These are phyloP conservation scores for Artemisiospiza belli DNA, from an alignment of 2,113 vertebrate species.

Conservation along the genomic window DNA sequence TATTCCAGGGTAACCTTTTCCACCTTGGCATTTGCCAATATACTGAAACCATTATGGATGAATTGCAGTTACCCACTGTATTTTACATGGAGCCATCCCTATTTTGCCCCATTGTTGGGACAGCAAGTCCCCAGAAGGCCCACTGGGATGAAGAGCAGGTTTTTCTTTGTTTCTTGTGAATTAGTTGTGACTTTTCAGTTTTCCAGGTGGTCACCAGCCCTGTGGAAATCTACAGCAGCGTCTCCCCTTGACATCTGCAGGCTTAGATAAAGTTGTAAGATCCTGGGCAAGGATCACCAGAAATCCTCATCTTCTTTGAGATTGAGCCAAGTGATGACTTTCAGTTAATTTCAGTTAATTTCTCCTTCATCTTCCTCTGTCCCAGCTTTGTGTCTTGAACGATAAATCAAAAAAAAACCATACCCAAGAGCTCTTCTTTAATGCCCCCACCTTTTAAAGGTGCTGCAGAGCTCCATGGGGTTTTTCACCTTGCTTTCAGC, in stretches of 20 bases:
- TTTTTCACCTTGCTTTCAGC: neutral
- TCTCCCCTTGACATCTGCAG: neutral
- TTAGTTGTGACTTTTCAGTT: neutral
- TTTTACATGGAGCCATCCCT: neutral
- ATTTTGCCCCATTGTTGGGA: neutral
- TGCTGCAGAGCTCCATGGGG: neutral
- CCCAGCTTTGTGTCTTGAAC: neutral
- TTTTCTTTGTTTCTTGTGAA: neutral
- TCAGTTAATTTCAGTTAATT: neutral
- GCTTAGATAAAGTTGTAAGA: neutral
- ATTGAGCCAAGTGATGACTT: neutral
- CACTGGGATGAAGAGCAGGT: neutral
- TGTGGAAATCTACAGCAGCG: neutral
- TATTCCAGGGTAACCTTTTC: slow-evolving; percentile 1
- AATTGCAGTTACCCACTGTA: neutral
- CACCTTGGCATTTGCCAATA: neutral
- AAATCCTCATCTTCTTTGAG: neutral
- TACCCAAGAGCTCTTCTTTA: neutral
- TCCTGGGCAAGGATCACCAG: neutral
- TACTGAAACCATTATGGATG: neutral
- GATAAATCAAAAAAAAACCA: fast-evolving
- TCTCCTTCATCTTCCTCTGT: neutral
- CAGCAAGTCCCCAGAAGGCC: neutral
- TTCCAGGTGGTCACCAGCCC: neutral
- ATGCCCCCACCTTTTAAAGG: neutral